phyloP scores from a whole-genome alignment of 2,888 invertebrate species.

The Watsonalla binaria region DNA sequence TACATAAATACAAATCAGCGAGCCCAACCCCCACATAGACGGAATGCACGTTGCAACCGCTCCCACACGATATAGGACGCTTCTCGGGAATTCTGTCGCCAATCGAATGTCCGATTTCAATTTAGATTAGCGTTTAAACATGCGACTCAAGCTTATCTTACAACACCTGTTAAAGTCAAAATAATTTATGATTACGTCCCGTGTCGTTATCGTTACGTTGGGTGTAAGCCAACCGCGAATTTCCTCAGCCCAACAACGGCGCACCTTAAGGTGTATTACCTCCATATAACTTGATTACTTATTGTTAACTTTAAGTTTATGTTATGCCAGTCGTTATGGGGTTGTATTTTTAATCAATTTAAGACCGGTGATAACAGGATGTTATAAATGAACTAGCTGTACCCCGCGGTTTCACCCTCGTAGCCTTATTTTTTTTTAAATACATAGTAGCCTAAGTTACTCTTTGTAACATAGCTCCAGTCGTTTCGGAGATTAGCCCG shows the following conservation, averaged over 20 bases:
- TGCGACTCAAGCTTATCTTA: slow-evolving; percentile 72
- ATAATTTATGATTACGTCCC: slow-evolving; percentile 64
- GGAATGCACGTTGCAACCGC: slow-evolving; percentile 25
- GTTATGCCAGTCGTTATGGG: not conserved
- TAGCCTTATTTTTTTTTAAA: no score
- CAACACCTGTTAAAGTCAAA: slow-evolving; percentile 74
- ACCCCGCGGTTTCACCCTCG: no score
- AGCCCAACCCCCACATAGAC: slow-evolving; percentile 8
- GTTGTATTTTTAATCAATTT: not conserved
- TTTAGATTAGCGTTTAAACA: slow-evolving; percentile 73
- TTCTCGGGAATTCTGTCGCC: slow-evolving; percentile 61
- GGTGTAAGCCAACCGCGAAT: slow-evolving; percentile 34
- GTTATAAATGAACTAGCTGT: no score
- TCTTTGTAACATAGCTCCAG: no score
- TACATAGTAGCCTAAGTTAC: no score
- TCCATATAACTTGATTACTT: slow-evolving; percentile 3
- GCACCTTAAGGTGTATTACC: not conserved
- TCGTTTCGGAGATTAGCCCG: no score
- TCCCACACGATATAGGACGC: slow-evolving; percentile 38
- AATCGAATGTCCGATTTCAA: slow-evolving; percentile 77
- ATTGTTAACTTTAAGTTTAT: not conserved
- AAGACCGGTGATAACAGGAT: no score
- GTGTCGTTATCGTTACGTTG: slow-evolving; percentile 40
- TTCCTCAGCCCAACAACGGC: slow-evolving; percentile 17
- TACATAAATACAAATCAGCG: not conserved